phyloP scores from a whole-genome alignment of 35 echinoderm and acorn worm genomes.

The Patiria miniata region DNA sequence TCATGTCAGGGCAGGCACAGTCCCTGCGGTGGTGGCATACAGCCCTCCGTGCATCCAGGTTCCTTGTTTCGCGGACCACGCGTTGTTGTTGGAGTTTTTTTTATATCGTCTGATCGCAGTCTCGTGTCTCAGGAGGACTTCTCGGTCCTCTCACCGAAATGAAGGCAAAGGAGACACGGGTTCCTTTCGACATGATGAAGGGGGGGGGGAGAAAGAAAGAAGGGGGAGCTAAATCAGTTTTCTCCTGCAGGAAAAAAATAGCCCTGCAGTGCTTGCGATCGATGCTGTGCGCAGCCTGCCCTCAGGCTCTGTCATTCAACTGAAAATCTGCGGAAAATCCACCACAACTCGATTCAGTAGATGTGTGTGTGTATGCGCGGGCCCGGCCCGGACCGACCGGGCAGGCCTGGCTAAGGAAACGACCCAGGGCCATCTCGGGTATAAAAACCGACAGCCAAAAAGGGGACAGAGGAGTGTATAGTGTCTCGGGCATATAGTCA shows the following conservation, averaged over 20 bases:
- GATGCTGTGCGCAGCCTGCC: slow-evolving; percentile 15
- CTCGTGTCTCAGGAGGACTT: background rate
- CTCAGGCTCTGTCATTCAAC: slow-evolving; percentile 19
- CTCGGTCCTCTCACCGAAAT: background rate
- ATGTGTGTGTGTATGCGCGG: background rate
- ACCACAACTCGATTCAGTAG: slow-evolving; percentile 11
- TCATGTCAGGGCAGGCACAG: too few species aligned
- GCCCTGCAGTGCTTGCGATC: slow-evolving; percentile 5
- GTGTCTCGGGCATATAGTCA: background rate
- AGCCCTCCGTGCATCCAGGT: too few species aligned
- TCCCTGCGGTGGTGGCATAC: too few species aligned
- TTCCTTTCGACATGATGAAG: background rate
- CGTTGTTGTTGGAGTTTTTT: too few species aligned
- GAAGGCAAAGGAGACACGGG: background rate
- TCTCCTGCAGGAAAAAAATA: background rate
- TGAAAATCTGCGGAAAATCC: slow-evolving; percentile 28
- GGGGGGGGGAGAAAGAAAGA: background rate
- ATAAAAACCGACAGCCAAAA: background rate
- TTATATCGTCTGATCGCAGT: too few species aligned
- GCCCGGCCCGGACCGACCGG: background rate
- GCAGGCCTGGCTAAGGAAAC: slow-evolving; percentile 4
- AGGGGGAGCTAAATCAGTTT: slow-evolving; percentile 2
- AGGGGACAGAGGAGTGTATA: background rate
- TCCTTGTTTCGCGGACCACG: too few species aligned
- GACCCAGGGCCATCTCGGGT: slow-evolving; percentile 3